A percentile compares a stretch with the other conserved stretches of the same genome.
phyloP scores from a whole-genome alignment of 2,797 vertebrate species.

The Zenarchopterus dispar region DNA sequence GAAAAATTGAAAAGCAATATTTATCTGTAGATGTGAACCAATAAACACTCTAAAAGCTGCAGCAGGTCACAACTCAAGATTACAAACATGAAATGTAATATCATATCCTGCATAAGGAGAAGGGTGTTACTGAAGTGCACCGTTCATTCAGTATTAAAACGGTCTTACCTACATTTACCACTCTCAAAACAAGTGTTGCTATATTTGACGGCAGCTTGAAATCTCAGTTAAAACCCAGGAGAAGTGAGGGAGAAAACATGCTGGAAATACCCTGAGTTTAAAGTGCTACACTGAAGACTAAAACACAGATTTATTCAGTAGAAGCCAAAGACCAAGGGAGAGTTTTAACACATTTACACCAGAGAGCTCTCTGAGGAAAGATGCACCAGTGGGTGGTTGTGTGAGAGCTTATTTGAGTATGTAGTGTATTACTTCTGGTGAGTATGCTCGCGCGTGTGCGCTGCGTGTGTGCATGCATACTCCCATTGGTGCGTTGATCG shows the following conservation, averaged over 20 bases:
- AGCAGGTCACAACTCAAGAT: too few relatives aligned
- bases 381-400: conserved; percentile 73
- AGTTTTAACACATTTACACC: conserved; percentile 85
- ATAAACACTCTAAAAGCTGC: too few relatives aligned
- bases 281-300: conserved; percentile 83
- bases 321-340: conserved; percentile 84
- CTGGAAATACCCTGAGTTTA: conserved; percentile 82
- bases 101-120: conserved; percentile 22
- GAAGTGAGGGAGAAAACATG: conserved; percentile 72
- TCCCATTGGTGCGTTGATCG: conserved; percentile 72
- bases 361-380: conserved; percentile 78
- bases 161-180: conserved; percentile 64
- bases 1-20: too few relatives aligned
- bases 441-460: conserved; percentile 16
- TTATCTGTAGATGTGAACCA: too few relatives aligned
- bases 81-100: background rate
- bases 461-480: conserved; percentile 29
- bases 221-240: conserved; percentile 77
- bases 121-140: conserved; percentile 16
- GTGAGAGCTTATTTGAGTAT: conserved; percentile 75
- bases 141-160: conserved; percentile 51
- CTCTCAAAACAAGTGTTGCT: conserved; percentile 62
- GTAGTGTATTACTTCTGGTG: conserved; percentile 54
- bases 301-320: conserved; percentile 86
- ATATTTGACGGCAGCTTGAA: conserved; percentile 77